Conservation (phyloP, 2,797 vertebrate genomes). For the Microchirus variegatus region DNA sequence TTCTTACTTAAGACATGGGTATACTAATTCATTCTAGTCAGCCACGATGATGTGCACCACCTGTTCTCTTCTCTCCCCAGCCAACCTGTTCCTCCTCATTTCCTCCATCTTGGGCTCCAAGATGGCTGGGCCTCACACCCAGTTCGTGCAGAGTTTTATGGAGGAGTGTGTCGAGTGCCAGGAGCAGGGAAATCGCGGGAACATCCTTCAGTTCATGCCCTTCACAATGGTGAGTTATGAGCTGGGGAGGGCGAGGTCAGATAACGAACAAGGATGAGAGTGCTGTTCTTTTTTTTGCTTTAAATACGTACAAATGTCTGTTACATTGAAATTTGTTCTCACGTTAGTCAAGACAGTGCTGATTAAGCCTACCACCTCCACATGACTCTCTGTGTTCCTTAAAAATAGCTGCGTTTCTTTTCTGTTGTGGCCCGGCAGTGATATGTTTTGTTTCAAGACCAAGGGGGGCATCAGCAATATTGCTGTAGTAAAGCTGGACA, state of each 20-base stretch:
- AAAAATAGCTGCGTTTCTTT: no score
- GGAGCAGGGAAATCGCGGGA: conserved; percentile 92
- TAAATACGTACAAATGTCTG: no score
- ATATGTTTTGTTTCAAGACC: no score
- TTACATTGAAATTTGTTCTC: no score
- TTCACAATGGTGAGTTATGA: conserved; percentile 92
- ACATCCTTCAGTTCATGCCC: conserved; percentile 98
- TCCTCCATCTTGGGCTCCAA: conserved; percentile 93
- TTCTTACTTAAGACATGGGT: background rate
- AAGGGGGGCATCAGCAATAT: no score
- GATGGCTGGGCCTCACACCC: conserved; percentile 93
- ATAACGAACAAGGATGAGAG: background rate
- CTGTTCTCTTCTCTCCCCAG: conserved; percentile 64
- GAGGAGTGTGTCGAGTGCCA: conserved; percentile 96
- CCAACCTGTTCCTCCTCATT: conserved; percentile 95
- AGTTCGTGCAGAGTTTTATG: conserved; percentile 98
- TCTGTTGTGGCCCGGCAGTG: no score
- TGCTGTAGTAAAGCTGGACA: no score
- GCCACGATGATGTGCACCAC: background rate
- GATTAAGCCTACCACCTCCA: no score
- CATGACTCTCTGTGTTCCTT: no score
- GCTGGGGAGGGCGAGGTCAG: background rate
- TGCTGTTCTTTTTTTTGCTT: no score
- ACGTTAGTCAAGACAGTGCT: no score
- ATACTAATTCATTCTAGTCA: background rate